These are phyloP conservation scores for Neomonachus schauinslandi DNA, from an alignment of 2,113 vertebrate genomes.

Conservation along the genomic window DNA sequence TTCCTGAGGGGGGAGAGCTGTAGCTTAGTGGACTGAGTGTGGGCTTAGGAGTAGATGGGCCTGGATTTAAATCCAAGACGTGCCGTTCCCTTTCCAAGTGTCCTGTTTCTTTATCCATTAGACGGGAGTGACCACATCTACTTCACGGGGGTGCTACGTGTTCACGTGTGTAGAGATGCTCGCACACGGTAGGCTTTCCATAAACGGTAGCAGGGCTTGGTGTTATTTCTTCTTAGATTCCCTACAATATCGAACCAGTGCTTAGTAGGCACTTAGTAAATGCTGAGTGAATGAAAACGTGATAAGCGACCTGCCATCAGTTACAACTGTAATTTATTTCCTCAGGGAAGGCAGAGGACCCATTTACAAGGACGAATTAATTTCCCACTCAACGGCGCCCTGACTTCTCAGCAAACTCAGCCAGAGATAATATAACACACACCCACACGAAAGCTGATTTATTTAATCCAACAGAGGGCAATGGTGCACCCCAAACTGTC, in stretches of 20 bases:
- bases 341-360: neutral
- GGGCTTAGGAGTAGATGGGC: neutral
- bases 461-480: conserved; percentile 60
- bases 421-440: neutral
- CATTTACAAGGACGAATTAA: neutral
- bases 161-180: neutral
- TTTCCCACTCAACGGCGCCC: conserved; percentile 5
- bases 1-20: neutral
- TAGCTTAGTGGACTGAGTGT: neutral
- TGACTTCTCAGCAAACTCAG: conserved; percentile 28
- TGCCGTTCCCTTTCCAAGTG: conserved; percentile 48
- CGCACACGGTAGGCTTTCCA: neutral
- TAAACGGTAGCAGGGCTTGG: neutral
- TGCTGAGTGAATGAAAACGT: neutral
- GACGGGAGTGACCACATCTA: neutral
- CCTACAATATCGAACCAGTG: neutral
- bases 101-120: conserved; percentile 18
- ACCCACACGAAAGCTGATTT: conserved; percentile 21
- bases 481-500: conserved; percentile 38
- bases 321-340: neutral
- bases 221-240: neutral
- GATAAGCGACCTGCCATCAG: neutral
- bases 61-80: neutral
- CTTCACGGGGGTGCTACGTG: neutral
- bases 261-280: neutral